Percentiles rank a stretch among this genome's conserved stretches.
Evolutionary conservation across 2,888 invertebrate species (phyloP).

Genomic region (Microctonus hyperodae): DNA sequence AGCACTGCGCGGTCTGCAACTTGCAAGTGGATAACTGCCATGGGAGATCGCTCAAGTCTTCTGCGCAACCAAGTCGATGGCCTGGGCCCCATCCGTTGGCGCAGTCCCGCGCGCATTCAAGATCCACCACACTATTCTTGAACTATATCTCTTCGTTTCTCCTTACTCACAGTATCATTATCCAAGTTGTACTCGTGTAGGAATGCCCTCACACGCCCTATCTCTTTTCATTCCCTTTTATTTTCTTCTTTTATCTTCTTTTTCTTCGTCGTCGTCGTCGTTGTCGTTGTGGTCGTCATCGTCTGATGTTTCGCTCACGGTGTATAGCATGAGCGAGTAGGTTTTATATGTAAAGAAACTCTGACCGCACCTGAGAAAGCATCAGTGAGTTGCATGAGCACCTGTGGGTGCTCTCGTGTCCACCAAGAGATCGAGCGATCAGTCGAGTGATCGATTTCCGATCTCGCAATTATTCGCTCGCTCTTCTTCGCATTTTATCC

Average conservation of each 20-base stretch:
- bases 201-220: constrained; percentile 44
- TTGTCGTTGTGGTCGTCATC: constrained; percentile 9
- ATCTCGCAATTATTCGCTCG: constrained; percentile 18
- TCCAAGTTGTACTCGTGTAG: constrained; percentile 48
- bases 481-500: constrained; percentile 8
- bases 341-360: constrained; percentile 6
- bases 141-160: constrained; percentile 33
- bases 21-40: constrained; percentile 57
- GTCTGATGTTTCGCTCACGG: background rate
- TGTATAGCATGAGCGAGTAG: background rate
- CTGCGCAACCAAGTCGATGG: constrained; percentile 35
- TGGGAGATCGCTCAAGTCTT: constrained; percentile 49
- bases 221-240: constrained; percentile 10
- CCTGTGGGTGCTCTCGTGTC: constrained; percentile 31
- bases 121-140: constrained; percentile 21
- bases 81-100: constrained; percentile 27
- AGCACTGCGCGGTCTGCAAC: constrained; percentile 47
- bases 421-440: constrained; percentile 18
- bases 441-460: constrained; percentile 24
- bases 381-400: constrained; percentile 28
- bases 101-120: constrained; percentile 7
- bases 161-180: constrained; percentile 51
- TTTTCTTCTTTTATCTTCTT: constrained; percentile 15
- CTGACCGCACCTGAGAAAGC: constrained; percentile 31
- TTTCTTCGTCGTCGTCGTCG: constrained; percentile 26